Evolutionary conservation across 2,113 vertebrate genomes (phyloP), one percentile per base, ranked within the genome.

Genomic region (Excalfactoria chinensis): DNA sequence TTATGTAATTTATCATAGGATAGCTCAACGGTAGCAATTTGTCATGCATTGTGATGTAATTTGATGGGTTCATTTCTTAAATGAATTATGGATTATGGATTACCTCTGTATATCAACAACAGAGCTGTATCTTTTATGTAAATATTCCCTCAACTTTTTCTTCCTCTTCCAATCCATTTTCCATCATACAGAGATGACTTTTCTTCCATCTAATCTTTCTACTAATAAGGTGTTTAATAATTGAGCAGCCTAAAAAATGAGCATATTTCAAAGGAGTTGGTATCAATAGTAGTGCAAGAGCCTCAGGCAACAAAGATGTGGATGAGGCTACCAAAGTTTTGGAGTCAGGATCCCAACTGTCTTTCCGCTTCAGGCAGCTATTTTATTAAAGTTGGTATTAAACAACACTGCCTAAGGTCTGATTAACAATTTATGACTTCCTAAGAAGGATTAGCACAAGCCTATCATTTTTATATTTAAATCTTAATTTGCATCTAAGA

Each of bases 381-480:
- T 97, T 97, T 98, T 98, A 97, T 98, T 98, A 98, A 98, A 97
- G 95, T 97, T 97, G 85, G 93, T 97, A 97, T 97, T 97, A 98
- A 98, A 97, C 95, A 97, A 96, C 96, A 96, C 90, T 53, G 95
- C 98, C 97, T 94, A 88, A 89, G 96, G 97, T 93, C 93, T 97
- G 96, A 97, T 97, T 98, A 98, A 98, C 93, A 97, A 97, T 98
- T 97, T 97, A 97, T 97, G 93, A 87, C 92, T 97, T 97, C 93
- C 93, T 94, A 95, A 96, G 93, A 93, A 98, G 95, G 93, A 97
- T 98, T 97, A 98, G 84, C 89, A 96, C 91, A 95, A 97, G 91
- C 95, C 94, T 96, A 97, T 97, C 88, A 93, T 97, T 97, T 97
- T 97, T 96, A 97, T 97, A 97, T 97, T 98, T 96, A 98, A 97